Percentiles rank a stretch among this genome's conserved stretches.
phyloP scores from a whole-genome alignment of 2,113 vertebrate genomes.

The Phylloscopus trochiloides region DNA sequence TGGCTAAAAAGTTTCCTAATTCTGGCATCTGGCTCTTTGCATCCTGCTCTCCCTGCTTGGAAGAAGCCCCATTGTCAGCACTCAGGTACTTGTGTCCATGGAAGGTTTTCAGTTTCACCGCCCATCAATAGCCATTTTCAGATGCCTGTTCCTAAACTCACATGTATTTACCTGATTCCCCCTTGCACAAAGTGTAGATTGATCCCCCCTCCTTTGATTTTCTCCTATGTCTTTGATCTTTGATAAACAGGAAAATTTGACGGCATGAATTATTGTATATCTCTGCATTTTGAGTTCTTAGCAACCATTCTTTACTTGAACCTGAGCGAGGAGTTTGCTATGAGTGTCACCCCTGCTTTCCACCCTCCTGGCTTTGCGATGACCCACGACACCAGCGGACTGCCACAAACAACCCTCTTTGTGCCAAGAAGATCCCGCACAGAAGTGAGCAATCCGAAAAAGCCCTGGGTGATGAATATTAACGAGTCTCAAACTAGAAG shows the following conservation, averaged over 20 bases:
- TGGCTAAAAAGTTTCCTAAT: background rate
- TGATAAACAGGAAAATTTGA: background rate
- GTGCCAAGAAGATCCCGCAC: background rate
- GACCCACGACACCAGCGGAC: background rate
- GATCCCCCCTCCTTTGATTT: background rate
- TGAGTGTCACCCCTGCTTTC: background rate
- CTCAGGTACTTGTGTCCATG: background rate
- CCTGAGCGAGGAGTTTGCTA: background rate
- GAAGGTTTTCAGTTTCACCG: background rate
- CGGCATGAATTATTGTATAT: background rate
- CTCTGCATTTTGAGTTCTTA: background rate
- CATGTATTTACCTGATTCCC: background rate
- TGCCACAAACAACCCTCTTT: background rate
- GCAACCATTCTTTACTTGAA: background rate
- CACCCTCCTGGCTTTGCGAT: background rate
- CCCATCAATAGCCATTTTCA: background rate
- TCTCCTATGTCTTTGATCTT: background rate
- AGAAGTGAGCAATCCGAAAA: slow-evolving; percentile 47
- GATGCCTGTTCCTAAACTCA: background rate
- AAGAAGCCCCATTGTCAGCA: background rate
- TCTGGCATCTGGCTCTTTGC: background rate
- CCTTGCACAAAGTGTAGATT: background rate
- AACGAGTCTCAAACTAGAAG: background rate
- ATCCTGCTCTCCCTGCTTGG: background rate
- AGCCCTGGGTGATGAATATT: slow-evolving; percentile 45